Conservation (phyloP, 2,113 vertebrate species). For the Pithys albifrons region DNA sequence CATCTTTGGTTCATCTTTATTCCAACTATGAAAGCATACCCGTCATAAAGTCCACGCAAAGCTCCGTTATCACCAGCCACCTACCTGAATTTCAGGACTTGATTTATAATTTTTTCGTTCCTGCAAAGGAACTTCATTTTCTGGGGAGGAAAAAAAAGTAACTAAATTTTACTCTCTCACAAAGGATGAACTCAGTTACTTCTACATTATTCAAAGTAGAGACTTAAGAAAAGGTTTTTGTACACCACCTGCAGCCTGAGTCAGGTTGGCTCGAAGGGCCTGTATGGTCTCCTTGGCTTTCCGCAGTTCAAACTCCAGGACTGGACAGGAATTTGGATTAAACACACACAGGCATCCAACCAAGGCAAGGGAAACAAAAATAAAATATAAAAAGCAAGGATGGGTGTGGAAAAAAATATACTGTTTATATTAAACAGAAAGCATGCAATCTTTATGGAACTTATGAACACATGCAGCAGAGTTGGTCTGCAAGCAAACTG, state of each 20-base stretch:
- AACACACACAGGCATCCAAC: conserved; percentile 96
- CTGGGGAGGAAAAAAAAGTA: conserved; percentile 71
- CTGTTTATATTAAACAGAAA: conserved; percentile 83
- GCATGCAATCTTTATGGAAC: conserved; percentile 87
- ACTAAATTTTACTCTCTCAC: conserved; percentile 61
- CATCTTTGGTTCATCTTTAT: background rate
- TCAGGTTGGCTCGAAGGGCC: conserved; percentile 99
- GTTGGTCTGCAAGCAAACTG: conserved; percentile 88
- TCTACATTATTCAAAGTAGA: conserved; percentile 77
- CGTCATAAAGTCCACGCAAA: background rate
- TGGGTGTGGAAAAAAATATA: conserved; percentile 91
- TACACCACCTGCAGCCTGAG: conserved; percentile 99
- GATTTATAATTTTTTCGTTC: conserved; percentile 99
- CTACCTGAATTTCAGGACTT: conserved; percentile 99
- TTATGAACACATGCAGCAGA: conserved; percentile 97
- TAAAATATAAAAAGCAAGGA: conserved; percentile 95
- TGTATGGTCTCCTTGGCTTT: conserved; percentile 99
- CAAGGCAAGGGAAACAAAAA: conserved; percentile 94
- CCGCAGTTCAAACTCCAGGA: conserved; percentile 99
- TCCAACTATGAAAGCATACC: background rate
- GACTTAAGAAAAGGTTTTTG: conserved; percentile 88
- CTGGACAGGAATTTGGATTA: conserved; percentile 98
- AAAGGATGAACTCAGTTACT: conserved; percentile 61
- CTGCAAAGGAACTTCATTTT: conserved; percentile 94
- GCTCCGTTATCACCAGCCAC: conserved; percentile 28